These are phyloP conservation scores for Oligia fasciuncula DNA, from an alignment of 2,888 invertebrate species.

Conservation along the genomic window DNA sequence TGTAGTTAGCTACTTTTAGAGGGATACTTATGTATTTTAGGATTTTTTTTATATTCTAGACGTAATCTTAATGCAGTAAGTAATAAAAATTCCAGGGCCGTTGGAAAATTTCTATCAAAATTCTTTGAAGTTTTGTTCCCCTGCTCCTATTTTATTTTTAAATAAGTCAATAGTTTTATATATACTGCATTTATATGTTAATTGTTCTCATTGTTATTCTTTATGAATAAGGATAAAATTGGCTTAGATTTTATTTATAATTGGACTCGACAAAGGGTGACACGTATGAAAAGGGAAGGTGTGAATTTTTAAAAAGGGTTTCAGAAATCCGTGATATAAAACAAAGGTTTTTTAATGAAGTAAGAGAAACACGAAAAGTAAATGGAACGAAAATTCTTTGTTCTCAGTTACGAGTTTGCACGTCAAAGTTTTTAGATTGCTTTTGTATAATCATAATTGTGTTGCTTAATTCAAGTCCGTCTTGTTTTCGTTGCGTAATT, in stretches of 20 bases:
- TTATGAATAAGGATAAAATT: slow-evolving; percentile 52
- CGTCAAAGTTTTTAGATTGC: slow-evolving; percentile 55
- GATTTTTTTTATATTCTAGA: background rate
- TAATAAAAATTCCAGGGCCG: slow-evolving; percentile 40
- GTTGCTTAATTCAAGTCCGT: slow-evolving; percentile 62
- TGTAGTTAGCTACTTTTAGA: background rate
- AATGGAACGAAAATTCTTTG: slow-evolving; percentile 61
- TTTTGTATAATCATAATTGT: slow-evolving; percentile 59
- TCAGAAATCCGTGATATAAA: slow-evolving; percentile 62
- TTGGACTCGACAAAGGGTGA: slow-evolving; percentile 57
- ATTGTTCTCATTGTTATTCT: slow-evolving; percentile 42
- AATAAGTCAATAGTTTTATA: slow-evolving; percentile 30
- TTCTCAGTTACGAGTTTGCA: slow-evolving; percentile 53
- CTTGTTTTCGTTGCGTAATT: slow-evolving; percentile 73
- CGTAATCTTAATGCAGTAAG: slow-evolving; percentile 22
- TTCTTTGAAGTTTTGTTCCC: slow-evolving; percentile 16
- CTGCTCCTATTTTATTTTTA: slow-evolving; percentile 33
- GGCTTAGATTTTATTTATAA: slow-evolving; percentile 65
- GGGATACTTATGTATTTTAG: background rate
- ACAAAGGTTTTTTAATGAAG: slow-evolving; percentile 68
- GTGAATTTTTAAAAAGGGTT: slow-evolving; percentile 67
- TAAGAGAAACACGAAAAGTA: slow-evolving; percentile 54
- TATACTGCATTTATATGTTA: slow-evolving; percentile 8
- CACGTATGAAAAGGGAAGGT: slow-evolving; percentile 66
- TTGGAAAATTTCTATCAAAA: slow-evolving; percentile 47